Conservation (phyloP, 2,888 invertebrate genomes). For the Euproctis similis region DNA sequence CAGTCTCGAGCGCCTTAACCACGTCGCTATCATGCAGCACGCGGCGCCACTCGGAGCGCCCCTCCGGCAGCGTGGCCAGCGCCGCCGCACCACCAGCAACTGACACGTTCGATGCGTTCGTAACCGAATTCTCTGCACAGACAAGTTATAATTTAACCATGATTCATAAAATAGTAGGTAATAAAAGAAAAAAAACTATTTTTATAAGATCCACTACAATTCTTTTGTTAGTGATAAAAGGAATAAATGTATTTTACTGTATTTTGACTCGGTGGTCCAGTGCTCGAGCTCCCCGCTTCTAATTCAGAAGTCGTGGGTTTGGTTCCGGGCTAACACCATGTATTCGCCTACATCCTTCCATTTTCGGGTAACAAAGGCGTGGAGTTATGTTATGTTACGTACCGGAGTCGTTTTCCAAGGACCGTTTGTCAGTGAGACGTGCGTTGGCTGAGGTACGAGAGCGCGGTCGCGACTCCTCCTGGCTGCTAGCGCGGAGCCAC, state of each 20-base stretch:
- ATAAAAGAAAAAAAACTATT: too few species aligned
- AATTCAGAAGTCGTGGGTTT: too few species aligned
- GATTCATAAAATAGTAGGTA: too few species aligned
- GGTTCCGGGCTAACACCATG: too few species aligned
- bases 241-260: too few species aligned
- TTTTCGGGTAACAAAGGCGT: too few species aligned
- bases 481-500: constrained; percentile 91
- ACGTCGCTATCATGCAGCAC: constrained; percentile 88
- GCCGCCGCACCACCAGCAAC: constrained; percentile 76
- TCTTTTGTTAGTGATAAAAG: too few species aligned
- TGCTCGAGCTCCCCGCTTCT: too few species aligned
- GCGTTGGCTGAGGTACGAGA: constrained; percentile 71
- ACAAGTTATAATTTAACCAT: not conserved
- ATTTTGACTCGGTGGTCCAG: too few species aligned
- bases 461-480: constrained; percentile 83
- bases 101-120: constrained; percentile 37
- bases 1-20: constrained; percentile 88
- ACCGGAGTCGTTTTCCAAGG: constrained; percentile 92
- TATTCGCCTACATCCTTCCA: not conserved
- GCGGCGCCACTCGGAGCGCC: constrained; percentile 86
- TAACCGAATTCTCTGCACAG: constrained; percentile 77
- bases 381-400: too few species aligned
- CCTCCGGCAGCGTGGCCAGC: constrained; percentile 85
- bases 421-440: constrained; percentile 82
- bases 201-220: too few species aligned